A percentile compares a stretch with the other conserved stretches of the same genome.
These are phyloP conservation scores for Notothenia rossii DNA, from an alignment of 2,113 vertebrate genomes.

Conservation along the genomic window DNA sequence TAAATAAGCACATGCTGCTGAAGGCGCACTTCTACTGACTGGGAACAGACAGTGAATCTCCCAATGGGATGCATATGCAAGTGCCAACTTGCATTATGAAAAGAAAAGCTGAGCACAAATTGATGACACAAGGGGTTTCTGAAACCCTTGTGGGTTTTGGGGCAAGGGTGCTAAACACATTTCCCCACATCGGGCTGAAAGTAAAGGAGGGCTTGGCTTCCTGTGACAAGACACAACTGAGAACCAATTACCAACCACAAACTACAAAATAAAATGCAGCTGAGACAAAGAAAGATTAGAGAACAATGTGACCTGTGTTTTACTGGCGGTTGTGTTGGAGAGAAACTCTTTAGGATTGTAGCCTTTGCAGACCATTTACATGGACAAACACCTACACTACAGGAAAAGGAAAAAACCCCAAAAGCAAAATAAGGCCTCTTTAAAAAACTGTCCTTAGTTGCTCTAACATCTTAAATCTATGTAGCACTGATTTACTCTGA, in stretches of 20 bases:
- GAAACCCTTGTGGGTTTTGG: slow-evolving; percentile 68
- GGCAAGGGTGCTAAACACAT: slow-evolving; percentile 68
- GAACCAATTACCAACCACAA: slow-evolving; percentile 2
- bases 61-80: neutral
- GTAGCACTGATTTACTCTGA: neutral
- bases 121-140: neutral
- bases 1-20: slow-evolving; percentile 16
- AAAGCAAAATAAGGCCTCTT: too few species aligned
- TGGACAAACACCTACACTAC: too few species aligned
- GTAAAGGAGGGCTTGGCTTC: slow-evolving; percentile 34
- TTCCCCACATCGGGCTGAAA: neutral
- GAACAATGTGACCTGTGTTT: too few species aligned
- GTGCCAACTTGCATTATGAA: neutral
- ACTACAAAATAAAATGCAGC: fast-evolving
- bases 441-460: too few species aligned
- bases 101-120: neutral
- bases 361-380: too few species aligned
- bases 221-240: slow-evolving; percentile 62
- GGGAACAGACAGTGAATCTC: neutral
- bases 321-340: too few species aligned
- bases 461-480: too few species aligned
- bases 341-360: too few species aligned
- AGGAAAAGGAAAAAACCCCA: too few species aligned
- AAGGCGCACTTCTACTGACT: neutral
- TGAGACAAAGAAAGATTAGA: neutral